Percentiles rank a stretch among this genome's conserved stretches.
Conservation (phyloP, 2,888 invertebrate species). For the Fragum fragum region DNA sequence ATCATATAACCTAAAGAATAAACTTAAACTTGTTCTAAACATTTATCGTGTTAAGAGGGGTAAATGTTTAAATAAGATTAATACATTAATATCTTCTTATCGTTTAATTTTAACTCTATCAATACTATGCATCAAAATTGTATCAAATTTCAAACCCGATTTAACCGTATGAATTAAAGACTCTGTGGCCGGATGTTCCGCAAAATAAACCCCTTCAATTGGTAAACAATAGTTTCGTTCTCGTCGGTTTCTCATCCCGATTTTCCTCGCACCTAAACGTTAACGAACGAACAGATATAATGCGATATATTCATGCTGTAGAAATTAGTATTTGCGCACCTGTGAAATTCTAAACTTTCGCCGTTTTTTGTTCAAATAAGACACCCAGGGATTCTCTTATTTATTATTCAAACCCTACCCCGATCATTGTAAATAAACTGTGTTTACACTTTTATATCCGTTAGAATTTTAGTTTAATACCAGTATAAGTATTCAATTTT, state of each 20-base stretch:
- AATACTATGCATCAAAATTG: conserved; percentile 33
- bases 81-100: conserved; percentile 7
- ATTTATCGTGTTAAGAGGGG: too few species aligned
- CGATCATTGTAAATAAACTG: background rate
- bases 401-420: conserved; percentile 8
- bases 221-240: conserved; percentile 18
- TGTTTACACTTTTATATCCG: too few species aligned
- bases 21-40: too few species aligned
- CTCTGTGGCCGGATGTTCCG: conserved; percentile 26
- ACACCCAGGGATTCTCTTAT: conserved; percentile 40
- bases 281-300: conserved; percentile 42
- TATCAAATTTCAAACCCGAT: conserved; percentile 54
- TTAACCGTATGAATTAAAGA: conserved; percentile 13
- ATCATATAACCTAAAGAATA: too few species aligned
- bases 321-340: conserved; percentile 67
- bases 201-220: conserved; percentile 24
- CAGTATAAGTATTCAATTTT: too few species aligned
- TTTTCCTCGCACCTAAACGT: conserved; percentile 32
- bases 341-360: conserved; percentile 60
- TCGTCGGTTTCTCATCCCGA: conserved; percentile 24
- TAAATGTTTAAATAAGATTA: conserved; percentile 25
- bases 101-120: conserved; percentile 3
- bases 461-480: too few species aligned
- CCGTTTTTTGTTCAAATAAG: conserved; percentile 57
- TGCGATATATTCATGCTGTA: conserved; percentile 28